These are phyloP conservation scores for Sylvicola fuscatus DNA, from an alignment of 2,888 invertebrate species.

Conservation along the genomic window DNA sequence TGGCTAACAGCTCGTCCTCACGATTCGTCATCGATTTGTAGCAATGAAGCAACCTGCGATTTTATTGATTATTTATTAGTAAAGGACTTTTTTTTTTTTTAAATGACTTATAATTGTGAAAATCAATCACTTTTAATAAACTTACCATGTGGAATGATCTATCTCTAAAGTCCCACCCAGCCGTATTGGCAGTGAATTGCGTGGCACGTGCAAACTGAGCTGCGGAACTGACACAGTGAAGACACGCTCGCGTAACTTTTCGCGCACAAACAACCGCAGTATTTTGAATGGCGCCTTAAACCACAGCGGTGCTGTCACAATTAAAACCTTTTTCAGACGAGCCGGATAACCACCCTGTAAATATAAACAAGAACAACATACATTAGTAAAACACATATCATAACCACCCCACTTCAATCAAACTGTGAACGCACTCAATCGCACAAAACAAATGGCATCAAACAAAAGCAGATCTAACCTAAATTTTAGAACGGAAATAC, in stretches of 20 bases:
- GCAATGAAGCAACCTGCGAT: constrained; percentile 36
- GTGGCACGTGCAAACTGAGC: constrained; percentile 73
- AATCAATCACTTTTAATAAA: neutral
- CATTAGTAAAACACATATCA: no score
- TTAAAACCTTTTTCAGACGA: constrained; percentile 87
- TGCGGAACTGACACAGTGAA: constrained; percentile 87
- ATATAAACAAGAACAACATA: constrained; percentile 8
- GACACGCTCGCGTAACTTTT: constrained; percentile 87
- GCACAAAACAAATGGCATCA: no score
- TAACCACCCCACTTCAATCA: no score
- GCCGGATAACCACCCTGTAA: constrained; percentile 92
- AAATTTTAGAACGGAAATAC: no score
- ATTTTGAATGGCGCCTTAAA: constrained; percentile 96
- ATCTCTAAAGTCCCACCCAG: constrained; percentile 73
- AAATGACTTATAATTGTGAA: constrained; percentile 1
- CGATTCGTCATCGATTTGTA: constrained; percentile 72
- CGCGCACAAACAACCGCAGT: constrained; percentile 80
- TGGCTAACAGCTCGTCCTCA: constrained; percentile 27
- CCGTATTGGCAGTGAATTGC: constrained; percentile 67
- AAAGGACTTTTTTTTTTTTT: neutral
- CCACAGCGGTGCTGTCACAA: constrained; percentile 95
- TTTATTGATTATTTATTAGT: no score
- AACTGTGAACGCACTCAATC: no score
- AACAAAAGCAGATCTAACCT: no score
- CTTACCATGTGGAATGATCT: constrained; percentile 79